Conservation (phyloP, 1,140 invertebrate species). For the Drosophila subpulchrella region DNA sequence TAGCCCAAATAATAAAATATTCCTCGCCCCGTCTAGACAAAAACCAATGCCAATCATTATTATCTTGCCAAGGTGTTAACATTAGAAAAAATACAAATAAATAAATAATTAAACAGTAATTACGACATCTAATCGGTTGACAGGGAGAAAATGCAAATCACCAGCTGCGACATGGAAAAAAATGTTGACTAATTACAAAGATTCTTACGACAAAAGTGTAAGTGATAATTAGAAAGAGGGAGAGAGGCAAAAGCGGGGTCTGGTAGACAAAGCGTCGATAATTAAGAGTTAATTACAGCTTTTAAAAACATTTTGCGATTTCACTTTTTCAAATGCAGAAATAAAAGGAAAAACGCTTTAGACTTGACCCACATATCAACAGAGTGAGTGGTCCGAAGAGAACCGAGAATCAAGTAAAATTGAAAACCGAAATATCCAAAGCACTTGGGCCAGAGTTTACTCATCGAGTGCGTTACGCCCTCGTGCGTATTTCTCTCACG, state of each 20-base stretch:
- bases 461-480: slow-evolving; percentile 62
- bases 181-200: slow-evolving; percentile 60
- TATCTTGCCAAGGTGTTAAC: slow-evolving; percentile 28
- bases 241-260: slow-evolving; percentile 7
- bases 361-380: slow-evolving; percentile 71
- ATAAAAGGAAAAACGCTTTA: slow-evolving; percentile 25
- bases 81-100: slow-evolving; percentile 31
- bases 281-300: slow-evolving; percentile 75
- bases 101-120: slow-evolving; percentile 34
- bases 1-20: slow-evolving; percentile 12
- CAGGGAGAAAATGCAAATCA: slow-evolving; percentile 49
- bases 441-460: slow-evolving; percentile 36
- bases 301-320: slow-evolving; percentile 64
- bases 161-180: slow-evolving; percentile 1
- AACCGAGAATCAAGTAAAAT: slow-evolving; percentile 63
- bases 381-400: slow-evolving; percentile 35
- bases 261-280: slow-evolving; percentile 39
- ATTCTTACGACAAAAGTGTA: slow-evolving; percentile 64
- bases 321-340: slow-evolving; percentile 69
- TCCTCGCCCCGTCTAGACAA: slow-evolving; percentile 43
- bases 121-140: slow-evolving; percentile 22
- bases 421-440: slow-evolving; percentile 57
- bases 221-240: slow-evolving; percentile 63
- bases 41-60: slow-evolving; percentile 33
- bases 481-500: slow-evolving; percentile 63